Base-by-base conservation (phyloP, 2,888 invertebrate genomes). In the Ophioninae sp. region DNA sequence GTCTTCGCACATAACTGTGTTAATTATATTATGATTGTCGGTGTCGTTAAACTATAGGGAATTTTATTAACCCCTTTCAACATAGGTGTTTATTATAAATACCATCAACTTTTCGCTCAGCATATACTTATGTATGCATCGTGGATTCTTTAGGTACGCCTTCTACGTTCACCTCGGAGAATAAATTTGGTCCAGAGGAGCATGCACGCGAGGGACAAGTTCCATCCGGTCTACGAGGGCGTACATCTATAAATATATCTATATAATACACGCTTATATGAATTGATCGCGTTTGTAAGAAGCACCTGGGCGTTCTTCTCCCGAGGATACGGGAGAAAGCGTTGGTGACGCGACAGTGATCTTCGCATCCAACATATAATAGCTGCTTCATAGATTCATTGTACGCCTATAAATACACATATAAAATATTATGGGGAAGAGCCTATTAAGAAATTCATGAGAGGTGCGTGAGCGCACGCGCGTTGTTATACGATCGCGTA, bases 391-490 rank as follows among this genome's bases (percentile, higher is more conserved):
- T 85, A 85, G 85, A 88, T 88, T 88, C 88, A 87, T 85, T 74
- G 74, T 82, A 73, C 77, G 78, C 59, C 72, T 65, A 72, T 62
- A 50, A 50, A 50, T 50, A 50, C 5, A 50, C 50, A 65, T 65
- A 57, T 68, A 44, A 77, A 68, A 68, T 68, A 37, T 37, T 44
- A 59, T 13, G 59, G 65, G 30, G 39, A 77, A 69, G 50, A 77
- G 82, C 59, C 87, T 80, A 85, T 88, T 86, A 87, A 86, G 85
- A 87, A 88, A 89, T 89, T 87, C 85, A 87, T 86, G 87, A 88
- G 85, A 79, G 56, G 73, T 62, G 76, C 86, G 86, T 84, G 85
- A 81, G 77, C 44, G 62, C 44, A 83, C 77, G 76, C 70, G 57
- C 70, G 50, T 50, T 44, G 57, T 70, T 70, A 62, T 62, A 73